These are phyloP conservation scores for Peromyscus attwateri DNA, from an alignment of 2,797 vertebrate genomes.

Conservation along the genomic window DNA sequence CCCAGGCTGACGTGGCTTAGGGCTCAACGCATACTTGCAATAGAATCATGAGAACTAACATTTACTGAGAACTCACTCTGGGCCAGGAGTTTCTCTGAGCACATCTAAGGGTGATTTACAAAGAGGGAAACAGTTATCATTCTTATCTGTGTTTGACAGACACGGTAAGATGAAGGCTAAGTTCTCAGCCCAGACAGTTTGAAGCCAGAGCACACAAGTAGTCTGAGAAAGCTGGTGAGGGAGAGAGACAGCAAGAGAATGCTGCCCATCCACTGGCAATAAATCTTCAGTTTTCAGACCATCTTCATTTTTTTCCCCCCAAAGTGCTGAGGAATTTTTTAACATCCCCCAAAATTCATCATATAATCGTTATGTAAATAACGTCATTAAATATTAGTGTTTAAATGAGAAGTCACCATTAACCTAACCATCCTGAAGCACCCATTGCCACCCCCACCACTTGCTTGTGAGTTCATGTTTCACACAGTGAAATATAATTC, in stretches of 20 bases:
- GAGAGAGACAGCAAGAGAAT: neutral
- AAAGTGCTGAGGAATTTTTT: neutral
- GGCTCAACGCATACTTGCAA: neutral
- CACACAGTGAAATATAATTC: neutral
- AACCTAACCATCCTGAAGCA: neutral
- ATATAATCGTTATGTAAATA: constrained; percentile 6
- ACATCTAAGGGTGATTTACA: neutral
- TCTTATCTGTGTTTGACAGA: neutral
- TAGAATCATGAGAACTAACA: neutral
- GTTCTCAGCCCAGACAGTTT: neutral
- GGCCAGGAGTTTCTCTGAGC: constrained; percentile 51
- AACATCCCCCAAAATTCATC: neutral
- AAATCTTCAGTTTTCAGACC: neutral
- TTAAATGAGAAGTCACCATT: neutral
- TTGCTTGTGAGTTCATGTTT: neutral
- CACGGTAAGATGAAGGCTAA: neutral
- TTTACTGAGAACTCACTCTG: neutral
- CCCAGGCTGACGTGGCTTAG: neutral
- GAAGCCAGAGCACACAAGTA: neutral
- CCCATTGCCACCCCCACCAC: neutral
- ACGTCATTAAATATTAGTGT: neutral
- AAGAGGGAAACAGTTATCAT: neutral
- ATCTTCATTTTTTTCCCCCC: neutral
- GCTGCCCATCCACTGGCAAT: neutral
- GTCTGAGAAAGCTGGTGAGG: neutral